Evolutionary conservation across 2,797 vertebrate genomes (phyloP).

Genomic region (Etheostoma nigrum): DNA sequence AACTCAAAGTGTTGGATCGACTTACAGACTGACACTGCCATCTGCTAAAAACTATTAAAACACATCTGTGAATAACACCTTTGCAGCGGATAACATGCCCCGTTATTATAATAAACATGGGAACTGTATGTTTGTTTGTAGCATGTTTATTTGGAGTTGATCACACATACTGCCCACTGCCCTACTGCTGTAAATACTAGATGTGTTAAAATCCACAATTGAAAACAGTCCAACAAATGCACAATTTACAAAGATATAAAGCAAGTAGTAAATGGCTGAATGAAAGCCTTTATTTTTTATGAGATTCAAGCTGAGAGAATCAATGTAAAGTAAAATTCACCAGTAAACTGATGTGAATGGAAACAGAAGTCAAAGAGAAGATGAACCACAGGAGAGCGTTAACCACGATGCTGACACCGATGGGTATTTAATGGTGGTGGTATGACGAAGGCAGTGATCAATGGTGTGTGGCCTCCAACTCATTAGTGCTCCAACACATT

Average conservation of each 20-base stretch:
- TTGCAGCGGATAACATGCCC: not conserved
- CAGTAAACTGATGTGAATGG: constrained; percentile 20
- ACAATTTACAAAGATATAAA: not conserved
- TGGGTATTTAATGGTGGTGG: constrained; percentile 52
- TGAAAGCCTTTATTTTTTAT: constrained; percentile 3
- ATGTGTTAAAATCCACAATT: constrained; percentile 4
- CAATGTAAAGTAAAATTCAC: constrained; percentile 11
- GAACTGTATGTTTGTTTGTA: not conserved
- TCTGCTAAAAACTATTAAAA: constrained; percentile 1
- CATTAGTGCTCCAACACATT: constrained; percentile 66
- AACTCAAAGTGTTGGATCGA: not conserved
- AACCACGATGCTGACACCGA: constrained; percentile 47
- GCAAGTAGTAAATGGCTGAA: not conserved
- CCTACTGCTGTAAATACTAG: not conserved
- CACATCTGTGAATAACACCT: not conserved
- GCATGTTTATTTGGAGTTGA: not conserved
- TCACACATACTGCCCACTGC: not conserved
- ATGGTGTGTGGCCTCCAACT: constrained; percentile 68
- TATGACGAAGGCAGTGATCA: constrained; percentile 71
- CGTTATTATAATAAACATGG: constrained; percentile 9
- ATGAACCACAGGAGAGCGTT: constrained; percentile 58
- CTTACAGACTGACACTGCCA: too few relatives aligned
- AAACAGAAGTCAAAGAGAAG: constrained; percentile 37
- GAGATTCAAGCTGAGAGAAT: not conserved
- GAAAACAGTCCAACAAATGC: not conserved